Evolutionary conservation across 2,113 vertebrate genomes (phyloP), one percentile per base, ranked within the genome.

Genomic region (Prolemur simus): DNA sequence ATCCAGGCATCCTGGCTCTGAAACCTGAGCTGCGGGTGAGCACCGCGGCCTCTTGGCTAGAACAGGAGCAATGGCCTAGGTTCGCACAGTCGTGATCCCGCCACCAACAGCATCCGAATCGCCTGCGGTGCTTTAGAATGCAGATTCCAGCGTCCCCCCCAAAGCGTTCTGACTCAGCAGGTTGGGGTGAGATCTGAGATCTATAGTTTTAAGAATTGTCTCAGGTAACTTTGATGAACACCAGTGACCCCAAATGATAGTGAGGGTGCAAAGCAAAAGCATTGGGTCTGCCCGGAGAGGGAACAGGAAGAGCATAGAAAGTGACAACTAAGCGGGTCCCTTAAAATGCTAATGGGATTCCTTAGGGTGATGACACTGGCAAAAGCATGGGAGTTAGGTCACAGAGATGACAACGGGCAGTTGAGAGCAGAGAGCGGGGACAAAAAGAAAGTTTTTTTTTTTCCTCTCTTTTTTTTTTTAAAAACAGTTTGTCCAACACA

Each of bases 401-500:
- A 39, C 12, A 2, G 37, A 7, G 32, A 23, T 47, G 37, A 54
- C 8, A 7, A 27, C 18, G 32, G 29, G 25, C 11, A 34, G 14
- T 2, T 49, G 34, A 92, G 73, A 52, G 21, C 37, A 81, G 66
- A 13, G 34, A 34, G n/a, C 8, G 6, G 54, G 2, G 8, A 21
- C 3, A 37, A 49, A 13, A 17, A 15, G 15, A 68, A 25, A 6
- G 1, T 13, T 64, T 42, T 42, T 56, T 17, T 32, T 47, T 52
- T 29, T 27, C 49, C n/a, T n/a, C n/a, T n/a, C 77, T n/a, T n/a
- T n/a, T n/a, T n/a, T n/a, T n/a, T n/a, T n/a, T n/a, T 39, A 47
- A 80, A 80, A 89, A 58, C 9, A 89, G 80, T 42, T 76, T 29
- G 39, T 74, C 77, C 83, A 87, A 80, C n/a, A 68, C 34, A 71